Conservation (phyloP, 2,113 vertebrate species). For the Strigops habroptila region DNA sequence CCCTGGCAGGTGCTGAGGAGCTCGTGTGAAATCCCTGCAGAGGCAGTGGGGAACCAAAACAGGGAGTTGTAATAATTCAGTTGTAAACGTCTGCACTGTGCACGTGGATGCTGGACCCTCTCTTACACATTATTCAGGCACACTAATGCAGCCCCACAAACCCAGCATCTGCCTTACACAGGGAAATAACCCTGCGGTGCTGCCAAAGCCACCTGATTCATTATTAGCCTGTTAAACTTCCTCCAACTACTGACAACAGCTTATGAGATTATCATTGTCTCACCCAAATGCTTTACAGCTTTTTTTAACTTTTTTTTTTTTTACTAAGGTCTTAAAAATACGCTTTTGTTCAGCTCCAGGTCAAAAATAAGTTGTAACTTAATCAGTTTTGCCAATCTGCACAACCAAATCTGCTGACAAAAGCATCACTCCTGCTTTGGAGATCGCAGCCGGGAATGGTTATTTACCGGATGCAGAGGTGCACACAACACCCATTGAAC, state of each 20-base stretch:
- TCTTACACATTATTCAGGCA: background rate
- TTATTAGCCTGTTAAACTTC: slow-evolving; percentile 50
- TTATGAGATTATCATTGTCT: slow-evolving; percentile 39
- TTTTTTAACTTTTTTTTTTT: background rate
- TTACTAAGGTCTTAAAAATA: slow-evolving; percentile 10
- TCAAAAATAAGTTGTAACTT: slow-evolving; percentile 42
- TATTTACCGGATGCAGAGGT: background rate
- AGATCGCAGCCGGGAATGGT: background rate
- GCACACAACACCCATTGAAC: background rate
- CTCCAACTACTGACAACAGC: slow-evolving; percentile 43
- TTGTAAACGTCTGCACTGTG: background rate
- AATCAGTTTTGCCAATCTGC: slow-evolving; percentile 35
- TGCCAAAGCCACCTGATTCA: slow-evolving; percentile 48
- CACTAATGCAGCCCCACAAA: background rate
- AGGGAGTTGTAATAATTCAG: background rate
- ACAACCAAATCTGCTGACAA: background rate
- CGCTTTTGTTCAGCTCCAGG: slow-evolving; percentile 42
- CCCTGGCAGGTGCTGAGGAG: background rate
- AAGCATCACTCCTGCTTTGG: background rate
- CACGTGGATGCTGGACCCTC: background rate
- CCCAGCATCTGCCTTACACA: background rate
- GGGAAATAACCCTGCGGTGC: background rate
- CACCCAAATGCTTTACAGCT: background rate
- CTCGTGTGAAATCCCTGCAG: slow-evolving; percentile 7
- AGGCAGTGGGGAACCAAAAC: background rate